A percentile compares a stretch with the other conserved stretches of the same genome.
phyloP scores from a whole-genome alignment of 2,113 vertebrate genomes.

The Cnemophilus loriae region DNA sequence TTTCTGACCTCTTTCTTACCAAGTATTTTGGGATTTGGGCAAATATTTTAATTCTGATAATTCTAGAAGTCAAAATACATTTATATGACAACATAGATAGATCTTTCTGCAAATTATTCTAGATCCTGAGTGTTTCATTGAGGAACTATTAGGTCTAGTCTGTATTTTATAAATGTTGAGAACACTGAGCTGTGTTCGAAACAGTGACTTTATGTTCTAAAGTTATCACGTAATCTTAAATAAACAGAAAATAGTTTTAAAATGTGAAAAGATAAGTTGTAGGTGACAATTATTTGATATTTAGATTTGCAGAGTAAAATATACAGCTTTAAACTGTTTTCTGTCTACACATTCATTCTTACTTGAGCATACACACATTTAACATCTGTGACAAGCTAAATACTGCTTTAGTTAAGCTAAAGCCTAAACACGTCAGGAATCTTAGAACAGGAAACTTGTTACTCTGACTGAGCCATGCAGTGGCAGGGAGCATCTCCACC shows the following conservation, averaged over 20 bases:
- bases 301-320: not conserved
- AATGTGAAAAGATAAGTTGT: not conserved
- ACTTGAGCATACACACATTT: not conserved
- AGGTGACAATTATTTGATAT: not conserved
- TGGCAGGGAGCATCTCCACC: not conserved
- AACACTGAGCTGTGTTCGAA: not conserved
- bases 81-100: not conserved
- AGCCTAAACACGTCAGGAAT: not conserved
- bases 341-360: not conserved
- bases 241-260: not conserved
- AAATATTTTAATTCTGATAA: not conserved
- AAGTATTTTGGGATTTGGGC: not conserved
- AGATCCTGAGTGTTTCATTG: not conserved
- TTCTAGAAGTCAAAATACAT: not conserved
- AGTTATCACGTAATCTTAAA: not conserved
- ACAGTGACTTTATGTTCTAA: not conserved
- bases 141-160: not conserved
- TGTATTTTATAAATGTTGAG: not conserved
- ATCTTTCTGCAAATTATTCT: not conserved
- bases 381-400: not conserved
- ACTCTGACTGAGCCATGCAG: not conserved
- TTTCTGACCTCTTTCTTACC: not conserved
- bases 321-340: not conserved
- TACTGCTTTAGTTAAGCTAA: not conserved
- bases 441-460: not conserved